Conservation (phyloP, 1,140 invertebrate genomes). For the Bombus ignitus region DNA sequence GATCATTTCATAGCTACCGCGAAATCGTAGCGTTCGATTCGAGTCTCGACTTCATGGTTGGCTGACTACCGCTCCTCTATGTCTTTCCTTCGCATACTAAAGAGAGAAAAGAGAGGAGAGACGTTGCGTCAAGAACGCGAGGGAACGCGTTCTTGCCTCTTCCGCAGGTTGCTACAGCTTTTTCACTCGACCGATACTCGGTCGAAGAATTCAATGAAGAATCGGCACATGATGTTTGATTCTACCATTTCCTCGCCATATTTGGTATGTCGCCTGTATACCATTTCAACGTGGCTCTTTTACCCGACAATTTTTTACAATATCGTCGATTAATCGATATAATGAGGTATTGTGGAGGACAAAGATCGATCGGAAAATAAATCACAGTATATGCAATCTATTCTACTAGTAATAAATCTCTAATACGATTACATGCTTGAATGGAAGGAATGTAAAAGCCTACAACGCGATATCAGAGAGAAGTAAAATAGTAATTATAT, state of each 20-base stretch:
- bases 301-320: background rate
- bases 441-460: background rate
- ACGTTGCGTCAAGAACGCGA: constrained; percentile 59
- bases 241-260: constrained; percentile 44
- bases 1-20: constrained; percentile 67
- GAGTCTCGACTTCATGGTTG: constrained; percentile 76
- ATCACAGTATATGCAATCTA: background rate
- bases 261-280: constrained; percentile 34
- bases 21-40: constrained; percentile 77
- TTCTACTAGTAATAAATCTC: background rate
- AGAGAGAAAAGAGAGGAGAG: constrained; percentile 63
- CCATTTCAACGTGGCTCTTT: background rate
- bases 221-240: constrained; percentile 57
- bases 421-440: background rate
- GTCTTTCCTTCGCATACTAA: constrained; percentile 65
- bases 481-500: background rate
- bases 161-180: constrained; percentile 60
- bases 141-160: constrained; percentile 68
- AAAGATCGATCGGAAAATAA: constrained; percentile 17
- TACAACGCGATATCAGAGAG: background rate
- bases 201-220: constrained; percentile 63
- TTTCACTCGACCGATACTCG: constrained; percentile 61
- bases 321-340: constrained; percentile 7
- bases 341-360: background rate
- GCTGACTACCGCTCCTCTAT: constrained; percentile 76